Percentiles rank a stretch among this genome's conserved stretches.
Evolutionary conservation across 1,140 invertebrate species (phyloP).

Genomic region (Drosophila arizonae): DNA sequence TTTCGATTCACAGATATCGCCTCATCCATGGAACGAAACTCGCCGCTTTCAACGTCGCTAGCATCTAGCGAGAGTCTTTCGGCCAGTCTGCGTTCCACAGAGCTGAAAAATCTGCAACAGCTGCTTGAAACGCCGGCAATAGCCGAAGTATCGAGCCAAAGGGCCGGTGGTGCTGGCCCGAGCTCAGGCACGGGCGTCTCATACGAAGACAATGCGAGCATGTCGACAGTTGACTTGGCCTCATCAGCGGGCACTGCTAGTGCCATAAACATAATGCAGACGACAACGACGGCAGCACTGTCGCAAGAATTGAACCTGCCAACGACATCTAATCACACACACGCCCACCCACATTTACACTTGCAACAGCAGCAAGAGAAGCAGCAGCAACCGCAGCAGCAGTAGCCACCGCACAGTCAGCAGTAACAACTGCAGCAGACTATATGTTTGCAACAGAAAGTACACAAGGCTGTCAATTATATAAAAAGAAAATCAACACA

Average conservation of each 20-base stretch:
- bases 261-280: conserved; percentile 64
- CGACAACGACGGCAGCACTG: conserved; percentile 30
- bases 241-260: conserved; percentile 71
- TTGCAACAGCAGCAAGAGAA: conserved; percentile 60
- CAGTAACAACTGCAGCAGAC: conserved; percentile 41
- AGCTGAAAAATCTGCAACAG: conserved; percentile 83
- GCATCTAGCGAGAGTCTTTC: conserved; percentile 85
- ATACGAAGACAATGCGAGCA: conserved; percentile 56
- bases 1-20: conserved; percentile 80
- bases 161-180: conserved; percentile 18
- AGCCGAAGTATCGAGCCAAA: conserved; percentile 49
- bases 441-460: conserved; percentile 51
- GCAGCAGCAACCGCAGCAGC: conserved; percentile 49
- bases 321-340: conserved; percentile 58
- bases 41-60: conserved; percentile 84
- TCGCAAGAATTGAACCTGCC: conserved; percentile 57
- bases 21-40: conserved; percentile 83
- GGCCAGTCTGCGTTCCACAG: conserved; percentile 82
- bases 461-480: conserved; percentile 58
- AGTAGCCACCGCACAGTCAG: conserved; percentile 50
- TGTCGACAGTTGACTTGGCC: conserved; percentile 67
- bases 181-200: conserved; percentile 6
- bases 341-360: conserved; percentile 68
- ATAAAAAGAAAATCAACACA: conserved; percentile 30
- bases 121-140: conserved; percentile 69